These are phyloP conservation scores for Pyrochroa serraticornis DNA, from an alignment of 2,888 invertebrate species.

Conservation along the genomic window DNA sequence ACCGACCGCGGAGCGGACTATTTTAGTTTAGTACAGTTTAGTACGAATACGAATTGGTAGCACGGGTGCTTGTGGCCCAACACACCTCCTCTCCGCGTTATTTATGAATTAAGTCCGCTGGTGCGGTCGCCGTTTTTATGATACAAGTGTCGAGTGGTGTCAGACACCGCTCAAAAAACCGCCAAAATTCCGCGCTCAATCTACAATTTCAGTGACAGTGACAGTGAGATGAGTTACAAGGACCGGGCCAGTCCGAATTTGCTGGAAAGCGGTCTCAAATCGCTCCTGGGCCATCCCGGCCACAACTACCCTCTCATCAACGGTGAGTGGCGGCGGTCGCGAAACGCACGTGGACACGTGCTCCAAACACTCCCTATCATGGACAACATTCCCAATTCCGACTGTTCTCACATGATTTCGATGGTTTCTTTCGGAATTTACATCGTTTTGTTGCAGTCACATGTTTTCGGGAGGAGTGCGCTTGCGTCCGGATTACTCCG, in stretches of 20 bases:
- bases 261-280: slow-evolving; percentile 86
- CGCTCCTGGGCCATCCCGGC: slow-evolving; percentile 83
- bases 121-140: slow-evolving; percentile 45
- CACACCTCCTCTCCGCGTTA: slow-evolving; percentile 40
- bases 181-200: slow-evolving; percentile 58
- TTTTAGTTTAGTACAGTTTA: slow-evolving; percentile 44
- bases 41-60: slow-evolving; percentile 52
- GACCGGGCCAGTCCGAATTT: slow-evolving; percentile 85
- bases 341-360: slow-evolving; percentile 14
- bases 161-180: slow-evolving; percentile 38
- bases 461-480: slow-evolving; percentile 43
- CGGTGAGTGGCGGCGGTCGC: slow-evolving; percentile 61
- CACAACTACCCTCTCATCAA: slow-evolving; percentile 80
- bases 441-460: slow-evolving; percentile 33
- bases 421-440: too few species aligned
- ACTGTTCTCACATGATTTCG: too few species aligned
- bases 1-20: slow-evolving; percentile 48
- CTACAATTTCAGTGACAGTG: slow-evolving; percentile 59
- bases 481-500: slow-evolving; percentile 21
- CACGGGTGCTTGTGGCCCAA: slow-evolving; percentile 38
- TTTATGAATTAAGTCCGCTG: slow-evolving; percentile 45
- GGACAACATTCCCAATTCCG: not conserved
- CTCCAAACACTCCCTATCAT: slow-evolving; percentile 29
- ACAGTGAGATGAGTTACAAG: slow-evolving; percentile 86
- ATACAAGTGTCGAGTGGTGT: slow-evolving; percentile 39